Conservation (phyloP, 2,888 invertebrate species). For the Agonopterix heracliana region DNA sequence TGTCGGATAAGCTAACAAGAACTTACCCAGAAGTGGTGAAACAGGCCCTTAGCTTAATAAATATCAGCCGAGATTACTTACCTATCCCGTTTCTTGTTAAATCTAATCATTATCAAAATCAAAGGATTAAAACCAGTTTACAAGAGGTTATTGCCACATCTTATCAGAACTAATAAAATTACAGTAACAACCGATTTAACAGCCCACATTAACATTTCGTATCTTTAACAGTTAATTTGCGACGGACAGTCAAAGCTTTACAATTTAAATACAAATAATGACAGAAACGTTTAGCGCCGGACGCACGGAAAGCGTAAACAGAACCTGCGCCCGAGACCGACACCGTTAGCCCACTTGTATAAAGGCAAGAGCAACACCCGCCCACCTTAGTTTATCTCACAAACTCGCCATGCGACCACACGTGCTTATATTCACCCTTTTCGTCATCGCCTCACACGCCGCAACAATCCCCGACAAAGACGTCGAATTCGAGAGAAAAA, state of each 20-base stretch:
- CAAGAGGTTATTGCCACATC: too few relatives aligned
- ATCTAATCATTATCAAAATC: too few relatives aligned
- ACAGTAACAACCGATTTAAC: constrained; percentile 1
- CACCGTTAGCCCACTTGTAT: constrained; percentile 63
- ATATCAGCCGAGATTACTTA: too few relatives aligned
- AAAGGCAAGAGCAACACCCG: constrained; percentile 42
- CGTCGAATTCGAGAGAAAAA: constrained; percentile 25
- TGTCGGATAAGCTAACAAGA: too few relatives aligned
- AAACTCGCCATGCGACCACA: constrained; percentile 52
- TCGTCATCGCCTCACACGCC: constrained; percentile 45
- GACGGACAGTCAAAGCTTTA: constrained; percentile 15
- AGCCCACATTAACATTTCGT: constrained; percentile 8
- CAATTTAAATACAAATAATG: constrained; percentile 58
- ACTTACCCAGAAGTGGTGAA: too few relatives aligned
- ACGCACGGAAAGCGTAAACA: constrained; percentile 44
- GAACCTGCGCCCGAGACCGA: constrained; percentile 24
- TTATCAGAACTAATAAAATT: not conserved
- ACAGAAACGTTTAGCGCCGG: constrained; percentile 52
- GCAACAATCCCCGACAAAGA: constrained; percentile 39
- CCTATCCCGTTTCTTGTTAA: too few relatives aligned
- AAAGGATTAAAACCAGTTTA: too few relatives aligned
- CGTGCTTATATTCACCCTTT: constrained; percentile 40
- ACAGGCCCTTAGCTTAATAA: too few relatives aligned
- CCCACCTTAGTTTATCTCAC: constrained; percentile 41
- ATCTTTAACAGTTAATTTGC: constrained; percentile 22